Percentiles rank a stretch among this genome's conserved stretches.
Conservation (phyloP, 1,140 invertebrate species). For the Aphelenchoides fujianensis region DNA sequence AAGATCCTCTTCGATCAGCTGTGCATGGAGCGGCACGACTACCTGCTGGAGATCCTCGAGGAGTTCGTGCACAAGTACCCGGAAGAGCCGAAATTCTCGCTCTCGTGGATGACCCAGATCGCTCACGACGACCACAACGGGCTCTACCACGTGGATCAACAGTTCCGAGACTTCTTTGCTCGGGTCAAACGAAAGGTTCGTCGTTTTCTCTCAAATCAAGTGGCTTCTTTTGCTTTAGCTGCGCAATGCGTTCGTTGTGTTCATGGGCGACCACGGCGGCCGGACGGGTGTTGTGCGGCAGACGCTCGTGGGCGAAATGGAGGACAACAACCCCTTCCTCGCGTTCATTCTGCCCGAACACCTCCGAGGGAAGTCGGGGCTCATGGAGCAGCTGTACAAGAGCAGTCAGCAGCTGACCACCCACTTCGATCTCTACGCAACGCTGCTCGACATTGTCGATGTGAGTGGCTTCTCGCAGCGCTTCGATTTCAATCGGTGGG, state of each 20-base stretch:
- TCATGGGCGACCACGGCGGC: conserved; percentile 39
- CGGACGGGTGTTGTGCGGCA: conserved; percentile 18
- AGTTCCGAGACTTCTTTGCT: conserved; percentile 22
- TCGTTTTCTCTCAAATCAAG: neutral
- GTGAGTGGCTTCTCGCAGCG: neutral
- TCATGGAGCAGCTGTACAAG: conserved; percentile 3
- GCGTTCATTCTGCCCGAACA: conserved; percentile 18
- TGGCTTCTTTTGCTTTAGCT: conserved; percentile 33
- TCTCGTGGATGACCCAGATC: conserved; percentile 24
- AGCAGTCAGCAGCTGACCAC: conserved; percentile 28
- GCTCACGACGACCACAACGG: conserved; percentile 22
- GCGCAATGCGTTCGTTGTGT: conserved; percentile 30
- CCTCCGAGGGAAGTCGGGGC: conserved; percentile 20
- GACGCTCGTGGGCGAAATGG: conserved; percentile 27
- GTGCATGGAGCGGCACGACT: conserved; percentile 17
- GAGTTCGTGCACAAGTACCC: conserved; percentile 27
- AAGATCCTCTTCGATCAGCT: neutral
- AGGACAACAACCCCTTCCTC: conserved; percentile 39
- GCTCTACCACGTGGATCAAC: conserved; percentile 22
- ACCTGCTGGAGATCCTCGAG: conserved; percentile 11
- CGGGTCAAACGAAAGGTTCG: conserved; percentile 16
- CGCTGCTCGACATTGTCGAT: conserved; percentile 30
- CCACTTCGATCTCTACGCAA: conserved; percentile 40
- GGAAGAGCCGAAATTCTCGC: conserved; percentile 22
- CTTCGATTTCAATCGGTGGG: neutral